Conservation (phyloP, 2,113 vertebrate species). For the Trichomycterus rosablanca region DNA sequence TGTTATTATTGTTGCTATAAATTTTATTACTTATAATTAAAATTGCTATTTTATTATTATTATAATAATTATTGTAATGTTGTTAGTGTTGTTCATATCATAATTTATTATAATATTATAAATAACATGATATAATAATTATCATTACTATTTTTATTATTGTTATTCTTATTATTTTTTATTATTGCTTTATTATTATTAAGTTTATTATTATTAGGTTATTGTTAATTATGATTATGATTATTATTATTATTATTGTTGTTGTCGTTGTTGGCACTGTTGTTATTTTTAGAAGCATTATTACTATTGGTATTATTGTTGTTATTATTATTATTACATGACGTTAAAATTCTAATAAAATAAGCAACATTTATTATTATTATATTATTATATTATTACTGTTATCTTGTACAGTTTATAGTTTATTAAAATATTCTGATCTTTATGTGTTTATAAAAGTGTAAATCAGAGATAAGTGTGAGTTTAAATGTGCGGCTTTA, state of each 20-base stretch:
- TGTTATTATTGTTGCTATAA: too few relatives aligned
- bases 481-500: too few relatives aligned
- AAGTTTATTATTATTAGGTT: background rate
- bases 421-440: too few relatives aligned
- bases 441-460: too few relatives aligned
- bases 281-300: background rate
- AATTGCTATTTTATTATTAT: background rate
- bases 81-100: too few relatives aligned
- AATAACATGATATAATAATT: background rate
- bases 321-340: background rate
- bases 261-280: background rate
- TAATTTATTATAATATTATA: background rate
- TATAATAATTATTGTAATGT: slow-evolving; percentile 18
- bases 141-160: background rate
- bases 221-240: background rate
- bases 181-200: background rate
- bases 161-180: slow-evolving; percentile 1
- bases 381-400: slow-evolving; percentile 2
- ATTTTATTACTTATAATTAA: background rate
- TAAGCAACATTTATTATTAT: background rate
- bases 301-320: slow-evolving; percentile 3
- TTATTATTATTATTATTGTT: background rate
- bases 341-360: too few relatives aligned
- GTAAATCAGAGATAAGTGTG: too few relatives aligned
- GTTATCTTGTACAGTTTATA: too few relatives aligned